These are phyloP conservation scores for Melozone crissalis DNA, from an alignment of 2,113 vertebrate species.

Conservation along the genomic window DNA sequence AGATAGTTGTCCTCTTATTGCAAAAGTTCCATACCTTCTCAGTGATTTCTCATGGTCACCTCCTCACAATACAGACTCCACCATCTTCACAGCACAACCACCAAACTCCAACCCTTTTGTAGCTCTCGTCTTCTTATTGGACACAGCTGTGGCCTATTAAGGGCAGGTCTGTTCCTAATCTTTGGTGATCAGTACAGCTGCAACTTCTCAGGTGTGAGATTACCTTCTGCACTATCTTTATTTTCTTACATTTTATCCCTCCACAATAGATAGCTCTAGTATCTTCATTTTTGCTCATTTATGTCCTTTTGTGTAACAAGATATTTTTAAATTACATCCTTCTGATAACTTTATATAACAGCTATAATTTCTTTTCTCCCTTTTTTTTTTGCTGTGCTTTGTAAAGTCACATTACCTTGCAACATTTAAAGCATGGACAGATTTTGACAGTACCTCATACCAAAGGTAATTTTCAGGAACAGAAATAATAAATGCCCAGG, in stretches of 20 bases:
- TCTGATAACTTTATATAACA: not conserved
- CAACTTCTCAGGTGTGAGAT: too few species aligned
- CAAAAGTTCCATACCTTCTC: too few species aligned
- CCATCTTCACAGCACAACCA: too few species aligned
- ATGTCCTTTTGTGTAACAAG: not conserved
- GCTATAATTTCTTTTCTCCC: not conserved
- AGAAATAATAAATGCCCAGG: not conserved
- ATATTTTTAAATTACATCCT: not conserved
- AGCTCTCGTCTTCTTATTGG: too few species aligned
- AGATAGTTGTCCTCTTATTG: not conserved
- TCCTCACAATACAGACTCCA: too few species aligned
- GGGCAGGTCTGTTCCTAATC: too few species aligned
- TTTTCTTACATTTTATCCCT: too few species aligned
- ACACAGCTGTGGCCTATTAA: too few species aligned
- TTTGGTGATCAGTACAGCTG: too few species aligned
- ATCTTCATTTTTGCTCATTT: not conserved
- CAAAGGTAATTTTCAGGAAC: constrained; percentile 4
- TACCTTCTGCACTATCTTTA: too few species aligned
- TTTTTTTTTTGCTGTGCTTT: not conserved
- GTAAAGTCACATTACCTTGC: not conserved
- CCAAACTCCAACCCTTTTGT: too few species aligned
- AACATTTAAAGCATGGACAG: not conserved
- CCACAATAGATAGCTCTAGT: not conserved
- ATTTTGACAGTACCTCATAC: not conserved
- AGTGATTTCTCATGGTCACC: too few species aligned